Percentiles rank a stretch among this genome's conserved stretches.
Conservation (phyloP, 1,140 invertebrate genomes). For the Ceratosolen solmsi region DNA sequence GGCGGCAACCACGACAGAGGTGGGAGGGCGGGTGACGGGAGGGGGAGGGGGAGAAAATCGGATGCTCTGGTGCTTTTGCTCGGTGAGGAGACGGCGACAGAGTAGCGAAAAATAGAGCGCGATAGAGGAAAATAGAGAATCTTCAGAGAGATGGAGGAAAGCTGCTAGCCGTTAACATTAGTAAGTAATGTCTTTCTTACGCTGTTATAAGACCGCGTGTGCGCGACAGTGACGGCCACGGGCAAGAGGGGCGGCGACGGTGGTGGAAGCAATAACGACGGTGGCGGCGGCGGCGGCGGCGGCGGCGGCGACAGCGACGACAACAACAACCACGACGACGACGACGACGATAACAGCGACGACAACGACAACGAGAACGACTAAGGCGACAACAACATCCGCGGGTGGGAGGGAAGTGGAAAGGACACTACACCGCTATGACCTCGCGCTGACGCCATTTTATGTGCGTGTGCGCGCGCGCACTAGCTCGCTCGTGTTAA, state of each 20-base stretch:
- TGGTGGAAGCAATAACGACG: not conserved
- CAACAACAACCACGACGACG: not conserved
- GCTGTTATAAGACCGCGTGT: not conserved
- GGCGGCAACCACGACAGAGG: too few species aligned
- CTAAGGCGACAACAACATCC: not conserved
- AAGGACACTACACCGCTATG: not conserved
- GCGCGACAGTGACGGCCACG: not conserved
- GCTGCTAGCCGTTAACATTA: not conserved
- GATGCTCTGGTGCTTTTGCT: not conserved
- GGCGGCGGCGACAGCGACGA: not conserved
- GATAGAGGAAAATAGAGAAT: not conserved
- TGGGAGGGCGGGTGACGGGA: not conserved
- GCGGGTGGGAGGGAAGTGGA: not conserved
- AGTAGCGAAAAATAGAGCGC: not conserved
- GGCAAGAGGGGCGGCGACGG: not conserved
- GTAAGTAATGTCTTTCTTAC: not conserved
- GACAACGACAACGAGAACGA: not conserved
- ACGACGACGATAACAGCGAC: not conserved
- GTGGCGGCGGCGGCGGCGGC: not conserved
- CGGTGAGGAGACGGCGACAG: not conserved
- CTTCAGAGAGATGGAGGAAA: not conserved
- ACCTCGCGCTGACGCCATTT: conserved; percentile 27
- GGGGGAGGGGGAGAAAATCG: not conserved
- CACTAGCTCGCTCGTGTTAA: not conserved
- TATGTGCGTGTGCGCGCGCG: not conserved